Percentiles rank a stretch among this genome's conserved stretches.
Conservation (phyloP, 2,113 vertebrate genomes). For the Chrysemys picta region DNA sequence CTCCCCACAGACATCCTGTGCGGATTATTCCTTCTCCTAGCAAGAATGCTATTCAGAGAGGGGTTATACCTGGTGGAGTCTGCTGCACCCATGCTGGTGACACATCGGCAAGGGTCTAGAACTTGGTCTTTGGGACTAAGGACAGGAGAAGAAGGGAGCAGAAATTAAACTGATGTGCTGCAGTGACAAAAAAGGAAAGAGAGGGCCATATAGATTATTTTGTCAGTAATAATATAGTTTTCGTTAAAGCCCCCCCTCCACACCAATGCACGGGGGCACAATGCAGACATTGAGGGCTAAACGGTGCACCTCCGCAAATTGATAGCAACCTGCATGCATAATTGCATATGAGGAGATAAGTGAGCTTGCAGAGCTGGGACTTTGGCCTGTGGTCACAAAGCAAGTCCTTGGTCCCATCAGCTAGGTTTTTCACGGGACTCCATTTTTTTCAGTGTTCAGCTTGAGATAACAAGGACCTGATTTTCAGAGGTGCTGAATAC, state of each 20-base stretch:
- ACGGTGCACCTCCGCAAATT: background rate
- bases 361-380: fast-evolving
- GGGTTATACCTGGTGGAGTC: background rate
- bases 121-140: background rate
- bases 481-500: background rate
- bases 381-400: too few relatives aligned
- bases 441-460: background rate
- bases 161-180: background rate
- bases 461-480: background rate
- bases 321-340: background rate
- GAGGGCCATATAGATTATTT: background rate
- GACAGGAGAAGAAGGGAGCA: background rate
- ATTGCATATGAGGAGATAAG: background rate
- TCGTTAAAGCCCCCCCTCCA: background rate
- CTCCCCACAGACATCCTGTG: background rate
- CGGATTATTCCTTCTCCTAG: background rate
- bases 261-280: background rate
- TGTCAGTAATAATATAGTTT: background rate
- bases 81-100: background rate
- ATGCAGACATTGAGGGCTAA: background rate
- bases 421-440: background rate
- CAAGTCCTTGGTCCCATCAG: too few relatives aligned
- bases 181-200: background rate
- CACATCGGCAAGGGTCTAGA: too few relatives aligned
- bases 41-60: background rate